These are phyloP conservation scores for Idaea dimidiata DNA, from an alignment of 2,888 invertebrate species.

Conservation along the genomic window DNA sequence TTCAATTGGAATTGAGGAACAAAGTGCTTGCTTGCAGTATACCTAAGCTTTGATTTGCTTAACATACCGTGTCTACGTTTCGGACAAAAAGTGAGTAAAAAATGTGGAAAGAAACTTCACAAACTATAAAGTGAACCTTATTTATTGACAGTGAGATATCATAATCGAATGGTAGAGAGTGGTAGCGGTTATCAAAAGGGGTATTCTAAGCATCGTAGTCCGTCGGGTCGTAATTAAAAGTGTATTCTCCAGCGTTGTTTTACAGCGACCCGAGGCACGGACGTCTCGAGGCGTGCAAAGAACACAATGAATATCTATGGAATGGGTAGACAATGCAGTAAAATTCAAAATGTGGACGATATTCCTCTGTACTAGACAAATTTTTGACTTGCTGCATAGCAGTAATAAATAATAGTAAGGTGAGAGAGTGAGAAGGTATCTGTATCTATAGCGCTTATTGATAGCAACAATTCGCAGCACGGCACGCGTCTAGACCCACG, in stretches of 20 bases:
- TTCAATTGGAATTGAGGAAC: neutral
- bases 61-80: constrained; percentile 25
- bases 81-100: constrained; percentile 28
- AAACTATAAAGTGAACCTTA: constrained; percentile 32
- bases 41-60: constrained; percentile 25
- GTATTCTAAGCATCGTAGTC: constrained; percentile 51
- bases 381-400: too few relatives aligned
- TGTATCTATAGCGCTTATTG: too few relatives aligned
- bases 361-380: constrained; percentile 35
- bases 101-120: constrained; percentile 20
- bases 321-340: constrained; percentile 21
- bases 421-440: too few relatives aligned
- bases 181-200: constrained; percentile 52
- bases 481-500: too few relatives aligned
- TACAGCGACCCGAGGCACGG: constrained; percentile 41
- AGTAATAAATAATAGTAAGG: too few relatives aligned
- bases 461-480: too few relatives aligned
- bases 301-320: constrained; percentile 48
- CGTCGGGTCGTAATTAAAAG: constrained; percentile 60
- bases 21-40: constrained; percentile 9
- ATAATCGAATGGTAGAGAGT: constrained; percentile 35
- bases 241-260: constrained; percentile 60
- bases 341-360: constrained; percentile 42
- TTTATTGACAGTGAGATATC: constrained; percentile 28
- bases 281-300: constrained; percentile 46